These are phyloP conservation scores for Delphinus delphis DNA, from an alignment of 2,113 vertebrate species.

Conservation along the genomic window DNA sequence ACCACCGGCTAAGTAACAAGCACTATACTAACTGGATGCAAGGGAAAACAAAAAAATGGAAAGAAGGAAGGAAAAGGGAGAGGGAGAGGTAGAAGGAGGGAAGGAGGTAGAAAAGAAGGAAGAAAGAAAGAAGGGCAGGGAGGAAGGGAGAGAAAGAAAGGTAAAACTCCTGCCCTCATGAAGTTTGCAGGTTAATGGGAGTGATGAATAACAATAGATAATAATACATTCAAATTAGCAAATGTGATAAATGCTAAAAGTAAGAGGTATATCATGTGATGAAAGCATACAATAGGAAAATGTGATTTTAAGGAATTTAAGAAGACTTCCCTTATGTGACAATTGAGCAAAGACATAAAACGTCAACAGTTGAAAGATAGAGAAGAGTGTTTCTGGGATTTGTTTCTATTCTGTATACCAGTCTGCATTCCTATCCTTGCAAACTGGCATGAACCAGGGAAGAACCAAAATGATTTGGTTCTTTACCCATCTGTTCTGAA, in stretches of 20 bases:
- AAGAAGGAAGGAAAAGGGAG: not conserved
- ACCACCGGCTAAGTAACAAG: not conserved
- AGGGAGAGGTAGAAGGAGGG: not conserved
- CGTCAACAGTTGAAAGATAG: not conserved
- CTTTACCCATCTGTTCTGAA: not conserved
- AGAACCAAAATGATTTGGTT: not conserved
- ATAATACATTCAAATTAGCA: not conserved
- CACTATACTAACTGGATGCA: not conserved
- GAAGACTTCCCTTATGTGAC: not conserved
- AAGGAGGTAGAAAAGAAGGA: not conserved
- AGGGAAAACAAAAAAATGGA: not conserved
- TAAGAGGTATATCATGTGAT: not conserved
- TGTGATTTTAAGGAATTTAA: not conserved
- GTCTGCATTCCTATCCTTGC: not conserved
- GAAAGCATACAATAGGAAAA: not conserved
- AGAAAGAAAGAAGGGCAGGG: not conserved
- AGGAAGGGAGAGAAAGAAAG: not conserved
- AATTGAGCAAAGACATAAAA: not conserved
- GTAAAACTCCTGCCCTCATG: not conserved
- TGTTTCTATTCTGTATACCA: not conserved
- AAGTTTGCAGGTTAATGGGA: not conserved
- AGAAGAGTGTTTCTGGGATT: not conserved
- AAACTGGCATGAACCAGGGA: not conserved
- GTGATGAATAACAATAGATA: not conserved
- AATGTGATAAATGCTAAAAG: not conserved